phyloP scores from a whole-genome alignment of 1,140 invertebrate genomes.

The Sarcophaga peregrina region DNA sequence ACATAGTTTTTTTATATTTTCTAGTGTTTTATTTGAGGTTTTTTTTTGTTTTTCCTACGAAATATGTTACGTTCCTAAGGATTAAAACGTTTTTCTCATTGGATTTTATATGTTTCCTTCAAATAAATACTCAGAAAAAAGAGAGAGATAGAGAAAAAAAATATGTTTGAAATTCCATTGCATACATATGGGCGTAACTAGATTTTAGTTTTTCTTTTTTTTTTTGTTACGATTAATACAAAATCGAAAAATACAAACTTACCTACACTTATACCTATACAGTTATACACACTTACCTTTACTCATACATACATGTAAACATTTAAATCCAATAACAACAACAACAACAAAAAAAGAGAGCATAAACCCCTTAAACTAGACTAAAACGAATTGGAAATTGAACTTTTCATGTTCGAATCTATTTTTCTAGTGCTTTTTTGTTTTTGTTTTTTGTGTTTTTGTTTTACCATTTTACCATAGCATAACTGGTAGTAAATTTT shows the following conservation, averaged over 20 bases:
- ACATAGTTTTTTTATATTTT: neutral
- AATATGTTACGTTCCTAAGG: neutral
- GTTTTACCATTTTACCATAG: neutral
- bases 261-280: neutral
- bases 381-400: neutral
- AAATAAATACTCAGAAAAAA: neutral
- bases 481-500: neutral
- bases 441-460: neutral
- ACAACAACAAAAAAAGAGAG: neutral
- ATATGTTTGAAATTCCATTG: neutral
- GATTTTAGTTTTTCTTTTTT: neutral
- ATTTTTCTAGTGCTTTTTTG: neutral
- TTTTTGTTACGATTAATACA: slow-evolving; percentile 6
- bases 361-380: neutral
- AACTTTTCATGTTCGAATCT: neutral
- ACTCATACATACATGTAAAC: too few species aligned
- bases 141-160: too few species aligned
- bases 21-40: neutral
- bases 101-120: slow-evolving; percentile 11
- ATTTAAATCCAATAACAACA: too few species aligned
- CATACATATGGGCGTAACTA: slow-evolving; percentile 4
- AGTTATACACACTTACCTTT: neutral
- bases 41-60: neutral
- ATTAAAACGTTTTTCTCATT: slow-evolving; percentile 1
- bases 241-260: neutral